Evolutionary conservation across 2,113 vertebrate genomes (phyloP), one percentile per base, ranked within the genome.

Genomic region (Anhinga anhinga): DNA sequence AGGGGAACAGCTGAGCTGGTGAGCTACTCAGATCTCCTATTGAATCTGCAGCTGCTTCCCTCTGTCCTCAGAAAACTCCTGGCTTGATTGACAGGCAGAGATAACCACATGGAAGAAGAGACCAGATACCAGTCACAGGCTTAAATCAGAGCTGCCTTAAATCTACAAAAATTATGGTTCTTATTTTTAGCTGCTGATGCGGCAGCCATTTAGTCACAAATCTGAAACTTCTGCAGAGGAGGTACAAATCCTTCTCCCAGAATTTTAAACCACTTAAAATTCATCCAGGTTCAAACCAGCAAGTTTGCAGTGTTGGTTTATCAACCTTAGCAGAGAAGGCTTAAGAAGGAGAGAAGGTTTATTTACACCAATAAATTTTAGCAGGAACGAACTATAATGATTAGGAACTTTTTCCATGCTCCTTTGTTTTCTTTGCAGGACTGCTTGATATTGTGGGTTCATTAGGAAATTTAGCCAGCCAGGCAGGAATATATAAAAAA

Each of bases 31-130:
- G 93, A 95, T 84, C 89, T 94, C 22, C 83, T 87, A 97, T 96
- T 97, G 86, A 97, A 96, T 90, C 74, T 96, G 93, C 97, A 97
- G 96, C 96, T 97, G 97, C 93, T 95, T 96, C 81, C 66, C 91
- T 82, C 91, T 94, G 96, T 96, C 97, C 95, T 95, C 78, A 94
- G 89, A 97, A 96, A 94, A 94, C 96, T 97, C 82, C 81, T 87
- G 66, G 12, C 12, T 95, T 97, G 95, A 95, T 65, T 95, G 96
- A 87, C 94, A 91, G 86, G 55, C 0, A 0, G 40, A 86, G 80
- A 92, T 13, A 96, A 87, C 88, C 67, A 45, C 49, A 69, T 58
- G 62, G 86, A 96, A 88, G 34, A 93, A 19, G 58, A 94, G 94
- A 77, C 56, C 80, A 96, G 91, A 95, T 86, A 93, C 17, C 40